These are phyloP conservation scores for Phalacrocorax brasilianus DNA, from an alignment of 2,113 vertebrate genomes.

Conservation along the genomic window DNA sequence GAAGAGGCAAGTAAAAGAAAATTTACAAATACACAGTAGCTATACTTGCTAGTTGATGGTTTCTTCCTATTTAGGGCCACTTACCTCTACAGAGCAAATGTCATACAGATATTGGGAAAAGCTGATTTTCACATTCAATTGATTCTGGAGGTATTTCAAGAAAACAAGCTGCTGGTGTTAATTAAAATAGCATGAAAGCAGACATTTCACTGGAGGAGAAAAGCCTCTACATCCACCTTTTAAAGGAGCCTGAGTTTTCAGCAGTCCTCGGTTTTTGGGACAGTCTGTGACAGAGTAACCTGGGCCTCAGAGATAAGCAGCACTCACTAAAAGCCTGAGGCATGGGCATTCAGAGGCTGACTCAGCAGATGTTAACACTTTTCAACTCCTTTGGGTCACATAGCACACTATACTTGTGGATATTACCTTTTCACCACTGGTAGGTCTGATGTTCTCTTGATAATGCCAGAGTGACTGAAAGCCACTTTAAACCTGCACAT, in stretches of 20 bases:
- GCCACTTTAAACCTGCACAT: neutral
- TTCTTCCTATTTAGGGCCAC: neutral
- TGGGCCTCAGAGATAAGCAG: neutral
- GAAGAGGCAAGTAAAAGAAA: neutral
- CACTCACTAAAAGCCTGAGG: neutral
- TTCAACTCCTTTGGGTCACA: neutral
- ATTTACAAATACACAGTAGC: neutral
- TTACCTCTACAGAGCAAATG: neutral
- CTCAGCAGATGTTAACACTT: neutral
- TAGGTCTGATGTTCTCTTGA: neutral
- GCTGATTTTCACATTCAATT: neutral
- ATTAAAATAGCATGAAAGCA: neutral
- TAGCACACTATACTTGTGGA: neutral
- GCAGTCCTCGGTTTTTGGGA: neutral
- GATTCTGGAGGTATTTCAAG: neutral
- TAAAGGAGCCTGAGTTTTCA: neutral
- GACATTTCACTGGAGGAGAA: too few relatives aligned
- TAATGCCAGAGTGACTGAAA: neutral
- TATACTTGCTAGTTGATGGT: neutral
- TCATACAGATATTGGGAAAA: neutral
- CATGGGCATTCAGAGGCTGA: neutral
- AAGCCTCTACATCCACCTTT: rapidly evolving
- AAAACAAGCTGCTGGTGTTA: neutral
- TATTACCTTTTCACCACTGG: neutral
- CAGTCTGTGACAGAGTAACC: neutral